Percentiles rank a stretch among this genome's conserved stretches.
Conservation (phyloP, 2,888 invertebrate species). For the Macrostomum cliftonense region DNA sequence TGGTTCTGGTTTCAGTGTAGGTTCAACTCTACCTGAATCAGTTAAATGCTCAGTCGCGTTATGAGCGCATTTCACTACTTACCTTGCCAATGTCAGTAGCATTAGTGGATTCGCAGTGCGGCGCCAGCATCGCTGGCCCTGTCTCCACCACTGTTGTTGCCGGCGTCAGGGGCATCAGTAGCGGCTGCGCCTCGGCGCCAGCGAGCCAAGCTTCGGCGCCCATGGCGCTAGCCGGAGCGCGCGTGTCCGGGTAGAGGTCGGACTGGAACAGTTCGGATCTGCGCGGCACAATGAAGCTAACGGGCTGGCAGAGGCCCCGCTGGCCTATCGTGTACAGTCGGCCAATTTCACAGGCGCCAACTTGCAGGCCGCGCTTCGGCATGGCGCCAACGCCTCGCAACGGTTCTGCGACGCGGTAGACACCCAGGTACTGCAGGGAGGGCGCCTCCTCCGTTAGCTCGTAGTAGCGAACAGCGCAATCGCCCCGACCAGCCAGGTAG, state of each 20-base stretch:
- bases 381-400: conserved; percentile 73
- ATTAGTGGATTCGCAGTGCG: no score
- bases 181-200: conserved; percentile 60
- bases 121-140: no score
- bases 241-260: conserved; percentile 80
- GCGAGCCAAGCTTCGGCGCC: conserved; percentile 67
- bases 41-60: no score
- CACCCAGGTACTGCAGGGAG: conserved; percentile 72
- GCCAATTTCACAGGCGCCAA: conserved; percentile 63
- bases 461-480: conserved; percentile 80
- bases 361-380: conserved; percentile 71
- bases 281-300: conserved; percentile 81
- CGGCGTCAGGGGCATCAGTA: conserved; percentile 39
- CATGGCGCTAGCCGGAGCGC: conserved; percentile 59
- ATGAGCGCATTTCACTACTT: no score
- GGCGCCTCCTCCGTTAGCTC: conserved; percentile 76
- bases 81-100: no score
- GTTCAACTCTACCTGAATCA: no score
- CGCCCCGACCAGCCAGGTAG: conserved; percentile 58
- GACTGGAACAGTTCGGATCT: conserved; percentile 50
- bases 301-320: conserved; percentile 71
- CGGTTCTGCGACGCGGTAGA: conserved; percentile 70
- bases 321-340: conserved; percentile 59
- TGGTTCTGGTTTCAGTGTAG: no score
- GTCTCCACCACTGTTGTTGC: no score